A percentile compares a stretch with the other conserved stretches of the same genome.
These are phyloP conservation scores for Cataglyphis altisquamis DNA, from an alignment of 2,888 invertebrate species.

Conservation along the genomic window DNA sequence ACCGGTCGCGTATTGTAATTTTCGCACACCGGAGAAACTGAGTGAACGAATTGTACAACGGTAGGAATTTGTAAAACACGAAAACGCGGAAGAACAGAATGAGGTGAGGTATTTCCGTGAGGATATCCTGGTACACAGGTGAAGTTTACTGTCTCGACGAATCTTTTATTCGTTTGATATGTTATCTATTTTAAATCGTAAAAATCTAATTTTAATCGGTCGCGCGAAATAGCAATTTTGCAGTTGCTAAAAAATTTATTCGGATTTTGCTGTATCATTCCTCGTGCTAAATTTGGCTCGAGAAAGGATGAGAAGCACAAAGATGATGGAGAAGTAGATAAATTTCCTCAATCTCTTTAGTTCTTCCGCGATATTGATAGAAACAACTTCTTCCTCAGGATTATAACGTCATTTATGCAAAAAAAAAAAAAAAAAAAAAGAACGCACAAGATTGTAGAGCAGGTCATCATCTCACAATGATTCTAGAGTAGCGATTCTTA, in stretches of 20 bases:
- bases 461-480: not conserved
- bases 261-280: not conserved
- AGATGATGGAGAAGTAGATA: not conserved
- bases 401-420: constrained; percentile 13
- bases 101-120: constrained; percentile 26
- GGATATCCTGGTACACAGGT: constrained; percentile 25
- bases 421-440: too few species aligned
- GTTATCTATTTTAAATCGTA: constrained; percentile 31
- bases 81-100: constrained; percentile 48
- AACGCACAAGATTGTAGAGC: constrained; percentile 64
- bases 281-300: not conserved
- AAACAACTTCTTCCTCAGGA: constrained; percentile 50
- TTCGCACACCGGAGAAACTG: constrained; percentile 8
- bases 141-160: constrained; percentile 37
- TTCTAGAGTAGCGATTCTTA: constrained; percentile 11
- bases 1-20: constrained; percentile 39
- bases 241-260: constrained; percentile 33
- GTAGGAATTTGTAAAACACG: constrained; percentile 52
- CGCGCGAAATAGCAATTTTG: constrained; percentile 30
- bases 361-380: constrained; percentile 42
- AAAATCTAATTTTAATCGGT: constrained; percentile 30
- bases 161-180: not conserved
- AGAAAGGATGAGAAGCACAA: not conserved
- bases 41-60: constrained; percentile 48
- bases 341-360: constrained; percentile 50